These are phyloP conservation scores for Mechanitis mazaeus DNA, from an alignment of 2,888 invertebrate genomes.

Conservation along the genomic window DNA sequence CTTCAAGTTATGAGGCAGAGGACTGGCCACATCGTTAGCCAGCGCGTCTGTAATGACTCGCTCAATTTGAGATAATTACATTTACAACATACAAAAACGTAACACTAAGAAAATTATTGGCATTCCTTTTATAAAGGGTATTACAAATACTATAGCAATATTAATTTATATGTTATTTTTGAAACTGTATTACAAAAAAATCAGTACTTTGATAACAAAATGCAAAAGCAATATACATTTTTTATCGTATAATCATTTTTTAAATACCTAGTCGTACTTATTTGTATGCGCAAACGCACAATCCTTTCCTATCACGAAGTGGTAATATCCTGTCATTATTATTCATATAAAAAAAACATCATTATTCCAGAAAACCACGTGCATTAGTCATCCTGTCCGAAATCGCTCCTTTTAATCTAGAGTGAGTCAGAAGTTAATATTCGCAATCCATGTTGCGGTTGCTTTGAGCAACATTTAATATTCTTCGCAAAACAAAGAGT, in stretches of 20 bases:
- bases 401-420: slow-evolving; percentile 67
- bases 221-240: slow-evolving; percentile 39
- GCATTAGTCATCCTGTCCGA: slow-evolving; percentile 66
- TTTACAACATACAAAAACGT: slow-evolving; percentile 57
- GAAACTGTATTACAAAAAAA: too few relatives aligned
- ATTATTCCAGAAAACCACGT: slow-evolving; percentile 63
- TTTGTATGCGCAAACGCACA: slow-evolving; percentile 60
- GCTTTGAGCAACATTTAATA: slow-evolving; percentile 51
- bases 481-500: slow-evolving; percentile 55
- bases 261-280: slow-evolving; percentile 45
- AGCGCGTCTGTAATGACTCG: slow-evolving; percentile 61
- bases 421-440: slow-evolving; percentile 57
- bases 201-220: not conserved
- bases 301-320: slow-evolving; percentile 68
- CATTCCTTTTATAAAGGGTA: slow-evolving; percentile 34
- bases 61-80: slow-evolving; percentile 71
- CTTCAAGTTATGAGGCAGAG: slow-evolving; percentile 59
- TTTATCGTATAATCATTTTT: slow-evolving; percentile 58
- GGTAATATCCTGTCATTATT: slow-evolving; percentile 57
- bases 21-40: slow-evolving; percentile 61
- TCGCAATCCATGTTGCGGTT: slow-evolving; percentile 42
- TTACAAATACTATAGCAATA: slow-evolving; percentile 15
- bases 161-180: slow-evolving; percentile 15
- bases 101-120: slow-evolving; percentile 55
- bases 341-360: slow-evolving; percentile 57